Evolutionary conservation across 1,140 invertebrate species (phyloP), one percentile per base, ranked within the genome.

Genomic region (Drosophila tsacasi): DNA sequence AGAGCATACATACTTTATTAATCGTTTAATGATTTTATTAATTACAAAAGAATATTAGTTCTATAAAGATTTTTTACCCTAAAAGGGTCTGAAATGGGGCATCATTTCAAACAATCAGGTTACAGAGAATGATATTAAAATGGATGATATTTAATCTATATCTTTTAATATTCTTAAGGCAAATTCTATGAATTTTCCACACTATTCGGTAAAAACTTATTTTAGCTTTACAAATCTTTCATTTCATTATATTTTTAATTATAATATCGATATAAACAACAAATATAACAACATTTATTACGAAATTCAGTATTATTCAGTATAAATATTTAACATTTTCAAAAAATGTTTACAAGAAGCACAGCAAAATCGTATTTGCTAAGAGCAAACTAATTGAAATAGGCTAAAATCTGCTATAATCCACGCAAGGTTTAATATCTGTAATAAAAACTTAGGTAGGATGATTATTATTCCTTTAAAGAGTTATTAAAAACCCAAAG

Each of bases 271-370:
- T 7, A 30, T 30, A 30, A 30, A 30, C 27, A 0, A 3, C 0
- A 30, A 9, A 8, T 30, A 30, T 8, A 8, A 30, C 39, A 8
- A n/a, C 3, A n/a, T 19, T 9, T 32, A 4, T 17, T 42, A 2
- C 0, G 4, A n/a, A 42, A 19, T 10, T 42, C n/a, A 0, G 3
- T n/a, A n/a, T 40, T n/a, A n/a, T 3, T n/a, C n/a, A n/a, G n/a
- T n/a, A n/a, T n/a, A n/a, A n/a, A 40, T 19, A 19, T 42, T 42
- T 9, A 3, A 42, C 19, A 42, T 42, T 17, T 19, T 19, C 0
- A 2, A 19, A 10, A 19, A n/a, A 19, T 9, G 3, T 10, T 5
- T 4, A 19, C 3, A 42, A 10, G 1, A 19, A 10, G 40, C 9
- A 19, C 2, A 5, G 3, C 5, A 42, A 19, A 42, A n/a, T 40